A percentile compares a stretch with the other conserved stretches of the same genome.
phyloP scores from a whole-genome alignment of 2,113 vertebrate species.

The Gymnobelideus leadbeateri region DNA sequence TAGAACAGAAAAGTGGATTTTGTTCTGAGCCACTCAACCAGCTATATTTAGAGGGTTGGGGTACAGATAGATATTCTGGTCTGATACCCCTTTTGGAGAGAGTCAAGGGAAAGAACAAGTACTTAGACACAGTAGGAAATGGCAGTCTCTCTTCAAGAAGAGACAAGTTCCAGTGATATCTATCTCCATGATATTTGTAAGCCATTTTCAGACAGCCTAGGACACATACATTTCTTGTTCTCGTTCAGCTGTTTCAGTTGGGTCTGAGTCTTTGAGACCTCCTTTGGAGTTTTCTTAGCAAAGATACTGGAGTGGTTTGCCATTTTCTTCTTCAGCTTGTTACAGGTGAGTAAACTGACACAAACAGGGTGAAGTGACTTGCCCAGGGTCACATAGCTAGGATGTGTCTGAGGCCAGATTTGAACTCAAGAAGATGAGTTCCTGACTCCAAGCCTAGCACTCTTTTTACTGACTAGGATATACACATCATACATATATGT shows the following conservation, averaged over 20 bases:
- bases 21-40: neutral
- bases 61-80: neutral
- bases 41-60: neutral
- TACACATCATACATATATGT: neutral
- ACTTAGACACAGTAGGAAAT: neutral
- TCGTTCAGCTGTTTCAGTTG: neutral
- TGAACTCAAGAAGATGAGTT: neutral
- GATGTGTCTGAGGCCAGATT: neutral
- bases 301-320: neutral
- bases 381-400: neutral
- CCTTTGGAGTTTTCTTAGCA: neutral
- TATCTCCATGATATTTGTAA: neutral
- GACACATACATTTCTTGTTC: neutral
- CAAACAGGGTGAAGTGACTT: neutral
- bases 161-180: neutral
- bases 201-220: neutral
- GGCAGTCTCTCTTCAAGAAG: neutral
- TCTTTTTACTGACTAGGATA: neutral
- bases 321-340: neutral
- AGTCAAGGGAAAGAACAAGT: neutral
- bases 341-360: neutral
- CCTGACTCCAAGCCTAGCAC: neutral
- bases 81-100: neutral
- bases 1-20: neutral
- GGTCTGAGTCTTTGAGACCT: neutral